Conservation (phyloP, 2,113 vertebrate genomes). For the Vulpes ferrilata region DNA sequence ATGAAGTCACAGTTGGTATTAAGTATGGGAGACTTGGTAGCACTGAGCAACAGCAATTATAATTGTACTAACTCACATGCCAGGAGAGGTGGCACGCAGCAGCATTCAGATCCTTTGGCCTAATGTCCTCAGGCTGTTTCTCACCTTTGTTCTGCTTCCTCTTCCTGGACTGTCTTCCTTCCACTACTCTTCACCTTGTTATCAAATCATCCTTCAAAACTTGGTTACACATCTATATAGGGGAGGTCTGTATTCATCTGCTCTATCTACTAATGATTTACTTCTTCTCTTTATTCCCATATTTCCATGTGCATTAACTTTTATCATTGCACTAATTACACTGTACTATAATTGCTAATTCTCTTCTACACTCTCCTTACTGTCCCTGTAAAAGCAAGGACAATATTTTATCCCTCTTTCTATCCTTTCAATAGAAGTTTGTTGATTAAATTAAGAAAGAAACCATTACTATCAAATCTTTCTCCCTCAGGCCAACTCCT, state of each 20-base stretch:
- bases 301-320: not conserved
- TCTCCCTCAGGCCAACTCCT: not conserved
- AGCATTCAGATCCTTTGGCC: not conserved
- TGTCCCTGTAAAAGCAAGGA: not conserved
- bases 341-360: not conserved
- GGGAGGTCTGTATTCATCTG: not conserved
- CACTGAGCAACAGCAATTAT: not conserved
- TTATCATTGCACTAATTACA: not conserved
- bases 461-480: not conserved
- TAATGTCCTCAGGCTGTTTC: not conserved
- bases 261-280: not conserved
- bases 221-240: not conserved
- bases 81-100: accelerated
- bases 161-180: not conserved
- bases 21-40: not conserved
- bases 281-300: not conserved
- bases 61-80: not conserved
- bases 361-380: not conserved
- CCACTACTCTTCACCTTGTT: not conserved
- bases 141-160: not conserved
- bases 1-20: not conserved
- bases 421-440: not conserved
- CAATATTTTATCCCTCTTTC: not conserved
- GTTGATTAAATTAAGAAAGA: not conserved
- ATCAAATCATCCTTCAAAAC: not conserved